phyloP scores from a whole-genome alignment of 2,888 invertebrate species.

The Chloroclystis v-ata region DNA sequence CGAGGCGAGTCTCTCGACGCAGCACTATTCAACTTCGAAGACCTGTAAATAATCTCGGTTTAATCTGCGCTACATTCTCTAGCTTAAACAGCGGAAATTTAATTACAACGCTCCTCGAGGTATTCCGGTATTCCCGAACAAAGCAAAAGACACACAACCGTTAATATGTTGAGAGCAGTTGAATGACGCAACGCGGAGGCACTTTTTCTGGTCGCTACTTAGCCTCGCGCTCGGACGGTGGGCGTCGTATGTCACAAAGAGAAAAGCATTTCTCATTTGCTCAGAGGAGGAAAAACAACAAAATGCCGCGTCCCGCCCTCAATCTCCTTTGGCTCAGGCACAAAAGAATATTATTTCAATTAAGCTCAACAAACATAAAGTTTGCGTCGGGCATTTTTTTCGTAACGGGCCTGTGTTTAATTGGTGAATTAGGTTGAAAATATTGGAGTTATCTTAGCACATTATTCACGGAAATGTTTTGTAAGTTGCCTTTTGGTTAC shows the following conservation, averaged over 20 bases:
- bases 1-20: conserved; percentile 19
- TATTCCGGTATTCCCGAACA: conserved; percentile 11
- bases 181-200: conserved; percentile 30
- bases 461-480: conserved; percentile 28
- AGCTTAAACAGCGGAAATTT: conserved; percentile 32
- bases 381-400: conserved; percentile 38
- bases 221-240: conserved; percentile 48
- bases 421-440: conserved; percentile 35
- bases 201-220: conserved; percentile 41
- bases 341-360: conserved; percentile 72
- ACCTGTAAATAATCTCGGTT: conserved; percentile 28
- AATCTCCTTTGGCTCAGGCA: conserved; percentile 59
- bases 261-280: conserved; percentile 69
- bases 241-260: conserved; percentile 63
- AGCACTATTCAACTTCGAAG: conserved; percentile 24
- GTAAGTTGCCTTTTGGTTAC: conserved; percentile 21
- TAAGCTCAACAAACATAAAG: conserved; percentile 49
- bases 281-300: conserved; percentile 56
- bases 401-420: conserved; percentile 42
- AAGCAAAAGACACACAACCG: conserved; percentile 18
- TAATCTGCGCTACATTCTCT: conserved; percentile 27
- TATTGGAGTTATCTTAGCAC: conserved; percentile 30
- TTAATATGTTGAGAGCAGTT: conserved; percentile 27
- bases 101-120: conserved; percentile 28
- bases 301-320: conserved; percentile 55